phyloP scores from a whole-genome alignment of 2,113 vertebrate genomes.

The Chlorocebus sabaeus region DNA sequence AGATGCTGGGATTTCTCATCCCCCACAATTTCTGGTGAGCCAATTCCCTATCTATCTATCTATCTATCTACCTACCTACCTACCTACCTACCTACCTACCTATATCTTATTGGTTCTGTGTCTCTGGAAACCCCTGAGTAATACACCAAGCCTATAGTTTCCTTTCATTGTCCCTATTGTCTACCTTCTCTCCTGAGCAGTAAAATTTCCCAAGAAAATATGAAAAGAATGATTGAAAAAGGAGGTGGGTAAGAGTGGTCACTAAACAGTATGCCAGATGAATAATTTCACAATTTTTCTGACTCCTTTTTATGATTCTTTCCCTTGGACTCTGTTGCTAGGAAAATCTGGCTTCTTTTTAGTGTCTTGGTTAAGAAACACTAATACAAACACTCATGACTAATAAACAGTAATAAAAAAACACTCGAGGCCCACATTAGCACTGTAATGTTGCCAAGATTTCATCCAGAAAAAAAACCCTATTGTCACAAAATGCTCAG shows the following conservation, averaged over 20 bases:
- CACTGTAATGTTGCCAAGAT: not conserved
- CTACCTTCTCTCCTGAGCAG: not conserved
- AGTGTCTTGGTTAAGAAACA: not conserved
- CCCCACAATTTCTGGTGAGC: not conserved
- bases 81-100: too few relatives aligned
- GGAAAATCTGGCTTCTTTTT: too few relatives aligned
- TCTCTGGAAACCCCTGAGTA: not conserved
- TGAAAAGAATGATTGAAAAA: not conserved
- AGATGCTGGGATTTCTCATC: not conserved
- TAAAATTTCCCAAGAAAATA: not conserved
- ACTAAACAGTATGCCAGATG: not conserved
- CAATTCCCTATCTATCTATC: not conserved
- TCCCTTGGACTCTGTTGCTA: too few relatives aligned
- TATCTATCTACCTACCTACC: too few relatives aligned
- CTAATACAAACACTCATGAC: not conserved
- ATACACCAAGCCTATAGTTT: not conserved
- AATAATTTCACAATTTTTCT: not conserved
- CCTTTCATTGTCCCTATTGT: not conserved
- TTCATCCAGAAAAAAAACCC: not conserved
- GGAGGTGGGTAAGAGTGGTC: accelerated
- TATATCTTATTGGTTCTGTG: not conserved
- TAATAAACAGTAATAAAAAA: not conserved
- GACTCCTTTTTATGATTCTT: not conserved
- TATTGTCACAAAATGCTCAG: not conserved
- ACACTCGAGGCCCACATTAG: not conserved